A percentile compares a stretch with the other conserved stretches of the same genome.
Conservation (phyloP, 2,888 invertebrate genomes). For the Eilema griseolum region DNA sequence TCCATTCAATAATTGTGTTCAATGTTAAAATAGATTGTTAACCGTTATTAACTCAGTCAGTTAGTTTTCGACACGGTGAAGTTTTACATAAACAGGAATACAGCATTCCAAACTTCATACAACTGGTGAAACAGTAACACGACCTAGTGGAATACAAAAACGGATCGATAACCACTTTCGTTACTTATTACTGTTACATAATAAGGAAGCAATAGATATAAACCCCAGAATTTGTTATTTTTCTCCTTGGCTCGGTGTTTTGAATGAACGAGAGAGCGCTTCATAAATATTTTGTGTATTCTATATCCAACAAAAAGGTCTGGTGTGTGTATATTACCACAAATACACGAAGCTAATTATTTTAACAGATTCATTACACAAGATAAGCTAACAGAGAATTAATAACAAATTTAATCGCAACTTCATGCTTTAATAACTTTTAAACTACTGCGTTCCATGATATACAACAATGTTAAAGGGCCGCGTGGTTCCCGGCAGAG, state of each 20-base stretch:
- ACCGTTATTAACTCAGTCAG: too few relatives aligned
- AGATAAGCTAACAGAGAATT: constrained; percentile 2
- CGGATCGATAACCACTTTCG: neutral
- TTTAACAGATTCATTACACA: constrained; percentile 7
- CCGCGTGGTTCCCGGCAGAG: too few relatives aligned
- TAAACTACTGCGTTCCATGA: too few relatives aligned
- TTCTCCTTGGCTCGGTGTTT: neutral
- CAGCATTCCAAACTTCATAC: neutral
- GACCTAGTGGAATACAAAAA: neutral
- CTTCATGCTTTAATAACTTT: neutral
- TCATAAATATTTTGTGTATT: neutral
- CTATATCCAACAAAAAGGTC: constrained; percentile 3
- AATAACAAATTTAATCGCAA: neutral
- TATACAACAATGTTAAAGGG: too few relatives aligned
- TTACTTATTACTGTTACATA: neutral
- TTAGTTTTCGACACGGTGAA: too few relatives aligned
- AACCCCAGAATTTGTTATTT: constrained; percentile 6
- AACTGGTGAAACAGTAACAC: neutral
- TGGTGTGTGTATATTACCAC: neutral
- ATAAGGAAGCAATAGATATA: neutral
- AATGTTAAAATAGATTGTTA: too few relatives aligned
- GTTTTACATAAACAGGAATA: neutral
- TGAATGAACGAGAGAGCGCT: neutral
- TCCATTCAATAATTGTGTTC: too few relatives aligned
- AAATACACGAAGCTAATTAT: neutral